Base-by-base conservation (phyloP, 2,888 invertebrate genomes). In the Dolomedes plantarius region DNA sequence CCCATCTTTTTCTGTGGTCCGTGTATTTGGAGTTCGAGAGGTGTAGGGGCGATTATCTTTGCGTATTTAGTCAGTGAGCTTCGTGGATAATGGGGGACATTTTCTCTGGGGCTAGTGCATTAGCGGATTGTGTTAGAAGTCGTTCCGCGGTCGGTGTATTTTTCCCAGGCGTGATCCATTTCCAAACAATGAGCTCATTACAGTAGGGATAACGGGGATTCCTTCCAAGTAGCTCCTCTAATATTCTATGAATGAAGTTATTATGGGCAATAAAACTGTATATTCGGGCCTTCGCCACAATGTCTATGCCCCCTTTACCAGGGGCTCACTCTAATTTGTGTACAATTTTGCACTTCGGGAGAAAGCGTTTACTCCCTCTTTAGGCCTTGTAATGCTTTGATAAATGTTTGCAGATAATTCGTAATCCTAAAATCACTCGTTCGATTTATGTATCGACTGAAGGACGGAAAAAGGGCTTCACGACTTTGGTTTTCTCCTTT, bases 1-100 rank as follows among this genome's bases (percentile, higher is more conserved):
- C 46, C 1, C 62, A 62, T 69, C 19, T 69, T 56, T 78, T 50
- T 69, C 56, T 31, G 2, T 41, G n/a, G 62, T n/a, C 41, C 71
- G 29, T 23, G 23, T 23, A 3, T 56, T 56, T 56, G 23, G 16
- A 56, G 56, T 6, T 56, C 56, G 23, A 5, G 23, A 56, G 56
- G 56, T 56, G 56, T 23, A 56, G 56, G 13, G 7, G 9, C 23
- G 56, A 56, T 56, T 56, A 56, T 23, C 56, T 16, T 46, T 46
- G 46, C n/a, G 46, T 16, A 46, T 6, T 46, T 23, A 56, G 3
- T 56, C 56, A 23, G 19, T 56, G 56, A 56, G 56, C 23, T 56
- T 56, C 56, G 23, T 56, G 56, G 56, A 23, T 56, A 56, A 56
- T 56, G 56, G 56, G 23, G 46, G 9, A 56, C 5, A 56, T 56